phyloP scores from a whole-genome alignment of 2,888 invertebrate genomes.

The Formica aserva region DNA sequence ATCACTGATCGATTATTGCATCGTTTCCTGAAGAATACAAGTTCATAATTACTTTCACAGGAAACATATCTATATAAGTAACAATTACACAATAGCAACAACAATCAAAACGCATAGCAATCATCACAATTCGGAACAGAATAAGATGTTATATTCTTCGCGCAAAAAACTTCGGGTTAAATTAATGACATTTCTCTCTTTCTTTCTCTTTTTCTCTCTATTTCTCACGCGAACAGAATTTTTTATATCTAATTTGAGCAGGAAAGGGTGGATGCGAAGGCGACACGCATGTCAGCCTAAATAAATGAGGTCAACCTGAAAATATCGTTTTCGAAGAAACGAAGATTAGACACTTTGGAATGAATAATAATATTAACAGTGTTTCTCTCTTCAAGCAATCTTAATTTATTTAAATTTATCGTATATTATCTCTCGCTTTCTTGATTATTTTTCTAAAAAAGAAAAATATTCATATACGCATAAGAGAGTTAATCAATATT shows the following conservation, averaged over 20 bases:
- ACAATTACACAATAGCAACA: background rate
- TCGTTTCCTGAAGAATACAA: background rate
- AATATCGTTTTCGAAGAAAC: conserved; percentile 41
- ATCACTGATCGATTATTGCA: background rate
- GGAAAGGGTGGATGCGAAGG: conserved; percentile 29
- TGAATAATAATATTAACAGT: background rate
- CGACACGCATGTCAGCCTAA: conserved; percentile 25
- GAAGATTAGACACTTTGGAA: conserved; percentile 6
- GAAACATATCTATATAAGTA: background rate
- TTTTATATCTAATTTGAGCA: conserved; percentile 20
- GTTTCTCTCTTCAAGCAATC: background rate
- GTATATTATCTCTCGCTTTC: background rate
- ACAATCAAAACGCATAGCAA: background rate
- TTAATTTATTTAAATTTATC: background rate
- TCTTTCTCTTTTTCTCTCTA: background rate
- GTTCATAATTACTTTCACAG: background rate
- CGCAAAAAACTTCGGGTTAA: background rate
- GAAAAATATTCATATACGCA: background rate
- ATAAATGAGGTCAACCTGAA: conserved; percentile 26
- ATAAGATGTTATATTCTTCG: background rate
- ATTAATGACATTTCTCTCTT: conserved; percentile 14
- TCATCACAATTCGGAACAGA: background rate
- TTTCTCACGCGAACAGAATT: conserved; percentile 11
- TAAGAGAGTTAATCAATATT: background rate
- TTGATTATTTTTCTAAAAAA: background rate